Conservation (phyloP, 2,888 invertebrate genomes). For the Osmoderma eremita region DNA sequence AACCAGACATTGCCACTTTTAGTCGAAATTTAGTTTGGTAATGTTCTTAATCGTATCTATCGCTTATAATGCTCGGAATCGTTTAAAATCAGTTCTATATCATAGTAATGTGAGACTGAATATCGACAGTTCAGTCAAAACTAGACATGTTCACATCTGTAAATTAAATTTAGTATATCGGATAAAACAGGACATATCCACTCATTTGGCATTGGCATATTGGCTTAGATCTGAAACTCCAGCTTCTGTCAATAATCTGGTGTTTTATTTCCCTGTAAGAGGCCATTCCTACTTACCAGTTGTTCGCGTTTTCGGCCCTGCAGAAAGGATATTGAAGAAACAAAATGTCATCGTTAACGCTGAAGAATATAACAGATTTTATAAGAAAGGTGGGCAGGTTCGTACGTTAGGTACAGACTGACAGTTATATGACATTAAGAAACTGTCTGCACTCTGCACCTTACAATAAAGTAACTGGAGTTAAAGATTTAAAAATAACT, state of each 20-base stretch:
- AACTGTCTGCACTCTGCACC: conserved; percentile 3
- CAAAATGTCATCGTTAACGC: conserved; percentile 17
- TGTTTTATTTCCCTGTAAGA: conserved; percentile 37
- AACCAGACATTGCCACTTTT: too few relatives aligned
- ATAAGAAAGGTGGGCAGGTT: conserved; percentile 23
- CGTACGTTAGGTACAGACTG: conserved; percentile 22
- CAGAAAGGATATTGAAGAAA: conserved; percentile 33
- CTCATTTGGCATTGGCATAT: conserved; percentile 16
- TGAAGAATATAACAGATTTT: conserved; percentile 34
- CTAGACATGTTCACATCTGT: too few relatives aligned
- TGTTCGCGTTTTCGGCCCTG: conserved; percentile 36
- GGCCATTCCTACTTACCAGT: conserved; percentile 39
- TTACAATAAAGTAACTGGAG: conserved; percentile 31
- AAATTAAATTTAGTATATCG: too few relatives aligned
- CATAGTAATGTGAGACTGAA: too few relatives aligned
- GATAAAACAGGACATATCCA: too few relatives aligned
- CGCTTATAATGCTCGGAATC: too few relatives aligned
- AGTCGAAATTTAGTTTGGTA: too few relatives aligned
- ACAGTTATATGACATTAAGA: conserved; percentile 36
- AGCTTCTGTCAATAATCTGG: conserved; percentile 24
- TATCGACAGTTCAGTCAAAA: too few relatives aligned
- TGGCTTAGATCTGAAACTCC: conserved; percentile 26
- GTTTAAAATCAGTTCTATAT: too few relatives aligned
- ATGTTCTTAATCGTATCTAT: too few relatives aligned
- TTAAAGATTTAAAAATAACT: conserved; percentile 30